phyloP scores from a whole-genome alignment of 2,113 vertebrate species.

The Dromas ardeola region DNA sequence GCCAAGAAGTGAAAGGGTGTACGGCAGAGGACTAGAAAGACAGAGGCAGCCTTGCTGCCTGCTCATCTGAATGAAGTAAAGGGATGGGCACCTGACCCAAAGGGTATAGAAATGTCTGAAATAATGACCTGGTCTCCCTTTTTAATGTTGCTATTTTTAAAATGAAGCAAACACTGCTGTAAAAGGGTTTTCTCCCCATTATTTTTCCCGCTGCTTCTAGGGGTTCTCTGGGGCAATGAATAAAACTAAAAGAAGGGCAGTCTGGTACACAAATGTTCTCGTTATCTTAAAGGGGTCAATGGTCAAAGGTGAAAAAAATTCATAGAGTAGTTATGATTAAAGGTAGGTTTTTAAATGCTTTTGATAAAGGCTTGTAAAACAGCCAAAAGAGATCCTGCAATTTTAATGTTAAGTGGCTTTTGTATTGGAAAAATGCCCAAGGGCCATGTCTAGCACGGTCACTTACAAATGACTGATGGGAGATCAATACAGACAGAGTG shows the following conservation, averaged over 20 bases:
- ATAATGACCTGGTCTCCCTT: neutral
- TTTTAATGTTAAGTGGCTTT: slow-evolving; percentile 88
- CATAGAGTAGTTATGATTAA: slow-evolving; percentile 51
- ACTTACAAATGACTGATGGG: slow-evolving; percentile 85
- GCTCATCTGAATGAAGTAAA: neutral
- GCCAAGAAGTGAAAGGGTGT: slow-evolving; percentile 33
- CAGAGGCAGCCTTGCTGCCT: neutral
- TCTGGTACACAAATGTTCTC: neutral
- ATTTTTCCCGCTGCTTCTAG: neutral
- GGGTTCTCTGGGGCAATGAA: neutral
- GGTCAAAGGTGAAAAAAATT: slow-evolving; percentile 56
- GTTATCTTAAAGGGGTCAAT: slow-evolving; percentile 18
- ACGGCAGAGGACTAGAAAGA: neutral
- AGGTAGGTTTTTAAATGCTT: slow-evolving; percentile 53
- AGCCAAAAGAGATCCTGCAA: slow-evolving; percentile 67
- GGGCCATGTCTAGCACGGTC: slow-evolving; percentile 82
- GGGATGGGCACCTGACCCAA: neutral
- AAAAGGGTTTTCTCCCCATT: neutral
- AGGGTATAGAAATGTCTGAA: neutral
- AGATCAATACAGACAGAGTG: slow-evolving; percentile 83
- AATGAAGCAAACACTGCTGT: neutral
- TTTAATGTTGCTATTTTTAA: neutral
- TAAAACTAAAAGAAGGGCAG: neutral
- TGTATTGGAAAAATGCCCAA: slow-evolving; percentile 83
- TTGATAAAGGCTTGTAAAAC: slow-evolving; percentile 64